Evolutionary conservation across 2,113 vertebrate genomes (phyloP), one percentile per base, ranked within the genome.

Genomic region (Acinonyx jubatus): DNA sequence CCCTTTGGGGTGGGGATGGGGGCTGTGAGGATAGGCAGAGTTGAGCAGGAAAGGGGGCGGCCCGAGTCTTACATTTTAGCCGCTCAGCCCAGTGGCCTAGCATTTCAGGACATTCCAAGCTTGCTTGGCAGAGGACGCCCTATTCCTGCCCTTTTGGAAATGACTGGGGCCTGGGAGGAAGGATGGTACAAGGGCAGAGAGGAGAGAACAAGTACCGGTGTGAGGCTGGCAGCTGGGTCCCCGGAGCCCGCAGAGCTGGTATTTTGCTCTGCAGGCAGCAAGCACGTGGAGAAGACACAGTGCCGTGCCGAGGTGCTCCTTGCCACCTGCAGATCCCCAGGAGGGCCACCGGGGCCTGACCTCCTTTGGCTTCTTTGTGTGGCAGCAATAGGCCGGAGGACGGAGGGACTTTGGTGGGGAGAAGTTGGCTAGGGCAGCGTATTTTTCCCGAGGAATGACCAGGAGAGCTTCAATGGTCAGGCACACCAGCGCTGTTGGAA

Each of bases 161-260:
- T 63, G 12, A 66, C 74, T 10, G 16, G 55, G 89, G 68, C 88
- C 12, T 61, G 1, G 41, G 63, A 0, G 0, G 48, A 68, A 29
- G 50, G 73, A 23, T 91, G 55, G 92, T 74, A 73, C 91, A 82
- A 57, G 94, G 94, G 48, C 93, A 66, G 97, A 97, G 97, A 97
- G 98, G 89, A 96, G 52, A 84, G 57, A 31, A 36, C 50, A 52
- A 7, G 0, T 0, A 0, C 19, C 11, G 91, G 83, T 0, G 1
- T 4, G 3, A 76, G 89, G 55, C 1, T 73, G 68, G 94, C 97
- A 89, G 36, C 88, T 74, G 65, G 71, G 91, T 55, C 73, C 82
- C 21, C 25, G 0, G 3, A 71, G 55, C 91, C 10, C 3, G 7
- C 31, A 41, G 48, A 57, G 6, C 71, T 66, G 41, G 36, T 14